Percentiles rank a stretch among this genome's conserved stretches.
These are phyloP conservation scores for Phalacrocorax brasilianus DNA, from an alignment of 2,113 vertebrate species.

Conservation along the genomic window DNA sequence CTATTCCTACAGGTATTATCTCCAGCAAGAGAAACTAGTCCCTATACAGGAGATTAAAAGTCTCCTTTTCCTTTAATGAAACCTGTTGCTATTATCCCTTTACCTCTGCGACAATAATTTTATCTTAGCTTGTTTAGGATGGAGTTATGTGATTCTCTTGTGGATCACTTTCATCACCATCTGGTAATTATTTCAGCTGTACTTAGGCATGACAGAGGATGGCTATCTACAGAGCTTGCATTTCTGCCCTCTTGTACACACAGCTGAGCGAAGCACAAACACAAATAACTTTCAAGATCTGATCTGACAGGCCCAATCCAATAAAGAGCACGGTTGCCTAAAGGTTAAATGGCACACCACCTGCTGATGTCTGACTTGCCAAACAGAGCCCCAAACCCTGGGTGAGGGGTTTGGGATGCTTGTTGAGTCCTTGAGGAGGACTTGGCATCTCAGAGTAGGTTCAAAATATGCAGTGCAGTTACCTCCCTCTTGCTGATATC, in stretches of 20 bases:
- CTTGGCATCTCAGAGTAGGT: not conserved
- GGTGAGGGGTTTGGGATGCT: not conserved
- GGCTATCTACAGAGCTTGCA: not conserved
- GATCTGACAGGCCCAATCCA: not conserved
- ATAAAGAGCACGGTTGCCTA: not conserved
- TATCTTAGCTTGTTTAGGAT: not conserved
- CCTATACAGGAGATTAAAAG: not conserved
- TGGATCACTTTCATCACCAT: not conserved
- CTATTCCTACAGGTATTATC: not conserved
- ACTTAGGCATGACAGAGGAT: not conserved
- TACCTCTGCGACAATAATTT: not conserved
- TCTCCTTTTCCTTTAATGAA: not conserved
- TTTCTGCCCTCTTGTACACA: not conserved
- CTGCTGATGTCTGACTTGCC: not conserved
- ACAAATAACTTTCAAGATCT: not conserved
- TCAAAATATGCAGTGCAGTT: not conserved
- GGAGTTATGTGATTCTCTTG: not conserved
- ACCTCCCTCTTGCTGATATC: not conserved
- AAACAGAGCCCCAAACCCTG: not conserved
- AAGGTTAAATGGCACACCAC: not conserved
- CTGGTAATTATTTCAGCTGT: constrained; percentile 12
- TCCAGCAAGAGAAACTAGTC: not conserved
- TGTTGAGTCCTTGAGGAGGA: not conserved
- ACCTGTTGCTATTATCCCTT: not conserved
- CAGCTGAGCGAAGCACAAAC: not conserved